A percentile compares a stretch with the other conserved stretches of the same genome.
These are phyloP conservation scores for Thripadectes ignobilis DNA, from an alignment of 2,797 vertebrate species.

Conservation along the genomic window DNA sequence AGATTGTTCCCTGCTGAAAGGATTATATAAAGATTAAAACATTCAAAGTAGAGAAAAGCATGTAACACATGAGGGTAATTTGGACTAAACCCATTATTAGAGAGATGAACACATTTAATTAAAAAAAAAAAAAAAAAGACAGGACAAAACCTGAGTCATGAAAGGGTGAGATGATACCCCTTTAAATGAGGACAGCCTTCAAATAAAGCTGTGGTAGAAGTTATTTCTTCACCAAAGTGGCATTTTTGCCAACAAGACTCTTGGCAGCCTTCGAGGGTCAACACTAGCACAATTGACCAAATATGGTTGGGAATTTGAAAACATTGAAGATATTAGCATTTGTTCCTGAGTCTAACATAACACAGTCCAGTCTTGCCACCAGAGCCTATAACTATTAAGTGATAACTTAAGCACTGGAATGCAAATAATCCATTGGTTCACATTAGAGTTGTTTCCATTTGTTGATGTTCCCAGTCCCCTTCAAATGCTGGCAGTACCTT, in stretches of 20 bases:
- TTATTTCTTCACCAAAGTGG: constrained; percentile 75
- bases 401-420: constrained; percentile 78
- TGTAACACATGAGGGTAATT: neutral
- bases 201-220: constrained; percentile 65
- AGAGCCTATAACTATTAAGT: constrained; percentile 70
- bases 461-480: constrained; percentile 73
- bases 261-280: constrained; percentile 71
- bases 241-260: constrained; percentile 79
- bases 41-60: constrained; percentile 20
- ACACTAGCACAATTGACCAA: constrained; percentile 74
- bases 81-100: constrained; percentile 39
- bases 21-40: constrained; percentile 58
- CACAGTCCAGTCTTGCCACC: constrained; percentile 73
- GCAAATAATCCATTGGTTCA: constrained; percentile 77
- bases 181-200: constrained; percentile 56
- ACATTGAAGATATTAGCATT: constrained; percentile 77
- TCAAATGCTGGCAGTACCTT: constrained; percentile 64
- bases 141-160: neutral
- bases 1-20: constrained; percentile 18
- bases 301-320: constrained; percentile 82
- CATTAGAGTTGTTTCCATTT: constrained; percentile 76
- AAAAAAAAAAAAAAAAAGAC: neutral
- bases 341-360: constrained; percentile 77
- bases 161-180: constrained; percentile 19
- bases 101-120: constrained; percentile 33